phyloP scores from a whole-genome alignment of 2,888 invertebrate species.

The Heliconius charithonia region DNA sequence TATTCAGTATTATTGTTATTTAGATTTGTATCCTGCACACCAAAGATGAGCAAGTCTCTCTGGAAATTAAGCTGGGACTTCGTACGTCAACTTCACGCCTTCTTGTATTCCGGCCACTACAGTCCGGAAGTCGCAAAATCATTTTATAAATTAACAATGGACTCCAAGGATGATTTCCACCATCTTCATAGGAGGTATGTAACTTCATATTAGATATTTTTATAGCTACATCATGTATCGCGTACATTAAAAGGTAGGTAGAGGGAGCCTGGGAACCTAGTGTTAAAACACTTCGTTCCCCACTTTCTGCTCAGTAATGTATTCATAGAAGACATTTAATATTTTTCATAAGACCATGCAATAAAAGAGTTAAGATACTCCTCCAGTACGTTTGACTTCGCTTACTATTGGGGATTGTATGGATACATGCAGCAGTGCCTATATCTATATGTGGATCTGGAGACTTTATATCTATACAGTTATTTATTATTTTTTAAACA shows the following conservation, averaged over 20 bases:
- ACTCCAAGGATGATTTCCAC: conserved; percentile 66
- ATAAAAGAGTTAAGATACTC: too few species aligned
- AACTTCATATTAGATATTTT: not conserved
- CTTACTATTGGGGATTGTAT: too few species aligned
- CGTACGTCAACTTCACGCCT: conserved; percentile 74
- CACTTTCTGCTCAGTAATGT: too few species aligned
- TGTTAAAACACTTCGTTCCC: too few species aligned
- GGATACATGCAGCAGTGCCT: too few species aligned
- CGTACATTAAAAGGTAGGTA: too few species aligned
- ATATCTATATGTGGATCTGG: too few species aligned
- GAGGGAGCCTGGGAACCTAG: too few species aligned
- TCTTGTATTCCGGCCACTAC: conserved; percentile 74
- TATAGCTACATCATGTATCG: too few species aligned
- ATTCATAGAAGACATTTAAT: too few species aligned
- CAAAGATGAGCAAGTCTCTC: conserved; percentile 87
- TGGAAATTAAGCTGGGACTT: conserved; percentile 73
- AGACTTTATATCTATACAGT: not conserved
- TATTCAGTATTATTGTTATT: not conserved
- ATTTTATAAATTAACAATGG: conserved; percentile 75
- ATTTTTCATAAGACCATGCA: too few species aligned
- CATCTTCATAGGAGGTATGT: conserved; percentile 71
- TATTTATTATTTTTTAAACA: not conserved
- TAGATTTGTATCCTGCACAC: conserved; percentile 88
- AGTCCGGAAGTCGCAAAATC: conserved; percentile 69
- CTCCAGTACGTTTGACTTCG: too few species aligned